Conservation (phyloP, 1,140 invertebrate genomes). For the Microplitis demolitor region DNA sequence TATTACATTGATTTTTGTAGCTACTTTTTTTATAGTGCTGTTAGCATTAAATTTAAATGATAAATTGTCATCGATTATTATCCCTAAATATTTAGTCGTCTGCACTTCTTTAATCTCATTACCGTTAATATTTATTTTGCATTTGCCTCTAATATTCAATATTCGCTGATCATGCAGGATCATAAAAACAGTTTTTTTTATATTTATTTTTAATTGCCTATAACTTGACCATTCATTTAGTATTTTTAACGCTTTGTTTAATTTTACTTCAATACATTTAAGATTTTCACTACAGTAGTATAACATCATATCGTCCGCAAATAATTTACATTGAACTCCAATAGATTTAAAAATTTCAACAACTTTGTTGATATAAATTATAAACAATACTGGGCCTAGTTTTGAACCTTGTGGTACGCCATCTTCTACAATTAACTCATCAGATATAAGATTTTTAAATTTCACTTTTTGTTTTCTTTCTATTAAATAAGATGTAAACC, state of each 20-base stretch:
- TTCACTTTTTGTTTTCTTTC: slow-evolving; percentile 2
- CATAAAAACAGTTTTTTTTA: slow-evolving; percentile 8
- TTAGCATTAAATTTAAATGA: neutral
- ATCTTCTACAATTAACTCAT: neutral
- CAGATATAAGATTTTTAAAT: neutral
- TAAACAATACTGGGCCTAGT: slow-evolving; percentile 15
- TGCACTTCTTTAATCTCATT: neutral
- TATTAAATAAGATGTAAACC: slow-evolving; percentile 21
- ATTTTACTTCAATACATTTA: slow-evolving; percentile 12
- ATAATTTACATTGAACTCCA: slow-evolving; percentile 18
- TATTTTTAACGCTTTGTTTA: neutral
- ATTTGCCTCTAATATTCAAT: neutral
- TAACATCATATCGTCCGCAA: too few relatives aligned
- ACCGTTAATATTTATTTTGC: neutral
- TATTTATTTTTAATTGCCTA: slow-evolving; percentile 14
- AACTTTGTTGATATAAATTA: slow-evolving; percentile 15
- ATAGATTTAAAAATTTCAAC: neutral
- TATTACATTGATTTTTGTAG: slow-evolving; percentile 7
- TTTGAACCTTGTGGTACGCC: slow-evolving; percentile 20
- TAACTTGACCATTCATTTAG: neutral
- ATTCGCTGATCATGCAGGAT: neutral
- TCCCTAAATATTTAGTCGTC: neutral
- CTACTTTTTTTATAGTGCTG: neutral
- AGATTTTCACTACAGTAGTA: too few relatives aligned
- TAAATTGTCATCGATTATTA: slow-evolving; percentile 2